Base-by-base conservation (phyloP, 1,140 invertebrate species). In the Drosophila azteca region DNA sequence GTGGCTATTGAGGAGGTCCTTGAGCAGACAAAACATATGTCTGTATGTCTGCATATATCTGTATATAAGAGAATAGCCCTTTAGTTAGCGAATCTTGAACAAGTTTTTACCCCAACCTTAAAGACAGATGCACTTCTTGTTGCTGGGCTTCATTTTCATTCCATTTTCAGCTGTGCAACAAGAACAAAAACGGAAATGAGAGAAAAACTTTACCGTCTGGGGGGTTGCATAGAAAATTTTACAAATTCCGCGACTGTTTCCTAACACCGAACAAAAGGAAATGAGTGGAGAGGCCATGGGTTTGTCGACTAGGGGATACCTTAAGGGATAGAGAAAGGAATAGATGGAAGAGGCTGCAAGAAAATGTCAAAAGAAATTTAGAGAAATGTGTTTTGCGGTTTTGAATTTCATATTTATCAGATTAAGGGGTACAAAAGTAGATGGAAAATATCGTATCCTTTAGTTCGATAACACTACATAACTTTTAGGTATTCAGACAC, bases 81-180 rank as follows among this genome's bases (percentile, higher is more conserved):
- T 20, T 20, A 20, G 17, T 20, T 20, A 1, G 17, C n/a, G 64
- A 69, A 57, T 69, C 51, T 5, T n/a, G 52, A 44, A 35, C 44
- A 69, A 69, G 51, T 69, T 69, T 69, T 44, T 20, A 20, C 17
- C 64, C 64, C 31, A 35, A 69, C 66, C 66, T 26, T 52, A 69
- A 69, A 65, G 63, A 26, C 3, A 26, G 24, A 26, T 20, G 17
- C 45, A 35, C 44, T 69, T 46, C 50, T 9, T 35, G 9, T 35
- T 57, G 66, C 66, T 69, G 26, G 55, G 66, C 64, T 69, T 69
- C 31, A 69, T 57, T 69, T 69, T n/a, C n/a, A n/a, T n/a, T n/a
- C 41, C 57, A 58, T 69, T 69, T 68, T 58, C 69, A 58, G 66
- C 50, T 41, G 62, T 26, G 17, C 7, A 39, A 9, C 17, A 3